phyloP scores from a whole-genome alignment of 2,113 vertebrate species.

The Ammodytes dubius region DNA sequence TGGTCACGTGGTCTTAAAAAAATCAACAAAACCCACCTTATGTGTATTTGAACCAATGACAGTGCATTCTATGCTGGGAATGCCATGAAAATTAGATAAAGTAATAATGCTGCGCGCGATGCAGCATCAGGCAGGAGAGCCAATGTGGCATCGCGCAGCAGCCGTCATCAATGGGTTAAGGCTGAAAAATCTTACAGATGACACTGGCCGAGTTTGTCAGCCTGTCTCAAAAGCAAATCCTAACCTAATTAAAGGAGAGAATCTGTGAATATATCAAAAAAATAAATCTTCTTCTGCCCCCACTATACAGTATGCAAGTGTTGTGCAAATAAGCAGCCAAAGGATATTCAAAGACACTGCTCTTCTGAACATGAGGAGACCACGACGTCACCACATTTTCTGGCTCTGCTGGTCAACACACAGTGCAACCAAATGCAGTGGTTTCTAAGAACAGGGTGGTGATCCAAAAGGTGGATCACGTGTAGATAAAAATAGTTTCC shows the following conservation, averaged over 20 bases:
- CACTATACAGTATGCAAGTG: background rate
- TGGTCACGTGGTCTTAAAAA: too few species aligned
- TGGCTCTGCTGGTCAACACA: slow-evolving; percentile 22
- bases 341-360: slow-evolving; percentile 2
- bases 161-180: too few species aligned
- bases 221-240: background rate
- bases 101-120: too few species aligned
- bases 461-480: slow-evolving; percentile 55
- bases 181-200: slow-evolving; percentile 2
- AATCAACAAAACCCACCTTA: too few species aligned
- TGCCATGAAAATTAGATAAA: too few species aligned
- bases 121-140: too few species aligned
- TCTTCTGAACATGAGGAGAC: slow-evolving; percentile 12
- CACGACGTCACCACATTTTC: slow-evolving; percentile 27
- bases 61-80: too few species aligned
- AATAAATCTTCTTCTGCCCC: background rate
- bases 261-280: slow-evolving; percentile 8
- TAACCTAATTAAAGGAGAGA: background rate
- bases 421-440: slow-evolving; percentile 25
- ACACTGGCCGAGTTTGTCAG: background rate
- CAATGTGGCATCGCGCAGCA: too few species aligned
- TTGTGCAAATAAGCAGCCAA: background rate
- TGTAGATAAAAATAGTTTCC: slow-evolving; percentile 44
- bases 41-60: too few species aligned
- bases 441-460: slow-evolving; percentile 48